phyloP scores from a whole-genome alignment of 2,888 invertebrate genomes.

The Latrodectus hesperus region DNA sequence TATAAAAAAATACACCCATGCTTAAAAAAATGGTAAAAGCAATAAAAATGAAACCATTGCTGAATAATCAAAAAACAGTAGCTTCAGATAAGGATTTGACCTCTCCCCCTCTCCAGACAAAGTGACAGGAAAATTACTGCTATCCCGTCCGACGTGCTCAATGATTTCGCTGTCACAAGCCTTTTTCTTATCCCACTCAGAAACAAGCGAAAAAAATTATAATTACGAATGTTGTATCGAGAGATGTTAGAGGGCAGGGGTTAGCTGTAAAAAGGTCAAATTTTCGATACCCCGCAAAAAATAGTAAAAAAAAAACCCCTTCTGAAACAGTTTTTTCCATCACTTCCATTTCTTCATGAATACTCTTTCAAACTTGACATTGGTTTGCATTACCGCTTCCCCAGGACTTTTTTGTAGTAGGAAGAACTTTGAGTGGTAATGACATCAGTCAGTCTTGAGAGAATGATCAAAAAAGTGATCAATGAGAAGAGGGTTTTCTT shows the following conservation, averaged over 20 bases:
- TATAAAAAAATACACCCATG: no score
- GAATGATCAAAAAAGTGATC: no score
- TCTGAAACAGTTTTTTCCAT: slow-evolving; percentile 8
- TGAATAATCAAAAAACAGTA: not conserved
- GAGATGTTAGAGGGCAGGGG: slow-evolving; percentile 52
- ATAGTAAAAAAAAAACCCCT: slow-evolving; percentile 1
- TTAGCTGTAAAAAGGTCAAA: slow-evolving; percentile 57
- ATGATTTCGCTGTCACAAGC: slow-evolving; percentile 57
- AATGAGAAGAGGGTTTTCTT: no score
- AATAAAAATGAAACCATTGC: no score
- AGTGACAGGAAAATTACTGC: slow-evolving; percentile 61
- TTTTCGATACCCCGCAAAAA: slow-evolving; percentile 32
- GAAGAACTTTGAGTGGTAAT: no score
- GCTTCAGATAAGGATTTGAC: slow-evolving; percentile 52
- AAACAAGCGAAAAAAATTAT: slow-evolving; percentile 46
- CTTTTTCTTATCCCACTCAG: slow-evolving; percentile 19
- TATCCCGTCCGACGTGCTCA: slow-evolving; percentile 35
- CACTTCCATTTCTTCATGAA: slow-evolving; percentile 22
- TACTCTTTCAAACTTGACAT: slow-evolving; percentile 17
- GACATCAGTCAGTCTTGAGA: no score
- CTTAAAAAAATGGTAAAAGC: no score
- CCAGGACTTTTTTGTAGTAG: not conserved
- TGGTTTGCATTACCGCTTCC: not conserved
- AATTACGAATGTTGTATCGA: slow-evolving; percentile 42
- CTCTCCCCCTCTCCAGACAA: slow-evolving; percentile 22